Evolutionary conservation across 1,140 invertebrate genomes (phyloP).

Genomic region (Teleopsis dalmanni): DNA sequence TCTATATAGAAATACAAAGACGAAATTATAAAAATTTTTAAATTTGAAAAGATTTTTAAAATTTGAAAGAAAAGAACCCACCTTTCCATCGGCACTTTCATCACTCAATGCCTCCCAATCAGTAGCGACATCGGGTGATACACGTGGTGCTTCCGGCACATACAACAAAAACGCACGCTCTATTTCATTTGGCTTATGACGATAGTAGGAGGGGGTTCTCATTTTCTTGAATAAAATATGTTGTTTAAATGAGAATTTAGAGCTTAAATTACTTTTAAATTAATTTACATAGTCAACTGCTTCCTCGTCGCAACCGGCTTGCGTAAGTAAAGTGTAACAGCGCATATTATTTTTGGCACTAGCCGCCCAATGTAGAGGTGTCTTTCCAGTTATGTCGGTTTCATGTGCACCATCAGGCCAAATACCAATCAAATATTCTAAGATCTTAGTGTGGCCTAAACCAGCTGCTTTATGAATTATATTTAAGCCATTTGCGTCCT

Average conservation of each 20-base stretch:
- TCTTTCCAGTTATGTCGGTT: conserved; percentile 74
- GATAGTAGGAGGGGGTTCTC: conserved; percentile 71
- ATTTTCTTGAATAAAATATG: conserved; percentile 58
- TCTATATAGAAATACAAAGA: conserved; percentile 15
- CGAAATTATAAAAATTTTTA: not conserved
- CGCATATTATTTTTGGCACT: conserved; percentile 61
- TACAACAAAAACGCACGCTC: conserved; percentile 59
- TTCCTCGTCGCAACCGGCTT: conserved; percentile 68
- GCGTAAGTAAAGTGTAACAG: conserved; percentile 65
- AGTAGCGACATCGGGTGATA: conserved; percentile 58
- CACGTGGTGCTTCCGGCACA: conserved; percentile 71
- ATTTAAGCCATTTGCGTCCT: conserved; percentile 71
- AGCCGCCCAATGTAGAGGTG: conserved; percentile 85
- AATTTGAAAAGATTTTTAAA: not conserved
- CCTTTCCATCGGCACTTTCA: conserved; percentile 22
- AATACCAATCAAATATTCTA: conserved; percentile 63
- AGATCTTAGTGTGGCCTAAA: conserved; percentile 62
- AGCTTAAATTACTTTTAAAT: not conserved
- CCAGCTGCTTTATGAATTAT: conserved; percentile 78
- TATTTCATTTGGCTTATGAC: conserved; percentile 63
- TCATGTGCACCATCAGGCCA: conserved; percentile 61
- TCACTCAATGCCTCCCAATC: conserved; percentile 56
- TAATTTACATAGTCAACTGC: conserved; percentile 71
- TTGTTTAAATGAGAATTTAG: not conserved
- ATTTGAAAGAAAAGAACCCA: conserved; percentile 4